Base-by-base conservation (phyloP, 2,113 vertebrate species). In the Burhinus oedicnemus region DNA sequence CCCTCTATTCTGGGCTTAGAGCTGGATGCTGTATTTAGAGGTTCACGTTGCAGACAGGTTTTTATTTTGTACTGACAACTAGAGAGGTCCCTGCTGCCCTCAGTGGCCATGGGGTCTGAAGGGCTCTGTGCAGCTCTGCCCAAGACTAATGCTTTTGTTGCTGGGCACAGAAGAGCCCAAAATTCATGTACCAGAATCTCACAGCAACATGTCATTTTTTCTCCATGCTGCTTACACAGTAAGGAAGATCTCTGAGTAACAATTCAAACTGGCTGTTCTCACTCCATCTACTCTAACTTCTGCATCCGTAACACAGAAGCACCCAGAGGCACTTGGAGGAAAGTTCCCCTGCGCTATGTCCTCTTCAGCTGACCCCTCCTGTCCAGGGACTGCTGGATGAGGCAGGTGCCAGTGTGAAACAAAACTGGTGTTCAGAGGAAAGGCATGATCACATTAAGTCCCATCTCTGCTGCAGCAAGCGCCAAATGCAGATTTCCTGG, bases 71-170 rank as follows among this genome's bases (percentile, higher is more conserved):
- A 49, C 40, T 44, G 40, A 34, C 3, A 4, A 9, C 29, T 69
- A 21, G 12, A 64, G 34, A 20, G 13, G 9, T 44, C 21, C 30
- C 34, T 13, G 20, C 21, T 80, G 68, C 30, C 21, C 29, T 64
- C 2, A 0, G 6, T 25, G 40, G 15, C 44, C n/a, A 2, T 5
- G 13, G 36, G 13, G 30, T 66, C 7, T 1, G 3, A 40, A 38
- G 34, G 34, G 2, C 2, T 40, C 2, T 17, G 19, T 42, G 57
- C 45, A 57, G 15, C n/a, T 65, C 49, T 76, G n/a, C 55, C 40
- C 22, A 30, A 71, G 66, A 30, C 6, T 62, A 17, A 70, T 1
- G 1, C 19, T 71, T 10, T 13, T 40, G 21, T 9, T 44, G 45
- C 38, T 30, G 40, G 34, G 27, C 22, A n/a, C 25, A 90, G 29